Evolutionary conservation across 2,888 invertebrate species (phyloP).

Genomic region (Melipona beecheii): DNA sequence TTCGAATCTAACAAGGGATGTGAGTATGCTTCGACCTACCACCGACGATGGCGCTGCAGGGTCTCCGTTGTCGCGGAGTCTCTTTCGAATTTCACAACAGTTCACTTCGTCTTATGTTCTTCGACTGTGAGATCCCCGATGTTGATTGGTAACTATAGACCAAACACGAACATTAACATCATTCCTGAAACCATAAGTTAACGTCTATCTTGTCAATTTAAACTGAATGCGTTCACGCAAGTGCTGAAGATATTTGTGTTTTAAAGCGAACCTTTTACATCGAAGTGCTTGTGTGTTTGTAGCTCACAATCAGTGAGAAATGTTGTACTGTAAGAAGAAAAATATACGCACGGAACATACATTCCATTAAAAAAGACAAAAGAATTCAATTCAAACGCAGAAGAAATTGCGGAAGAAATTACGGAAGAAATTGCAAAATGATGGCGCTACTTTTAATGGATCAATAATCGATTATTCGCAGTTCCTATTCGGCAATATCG

Average conservation of each 20-base stretch:
- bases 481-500: background rate
- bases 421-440: background rate
- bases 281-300: conserved; percentile 13
- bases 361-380: too few species aligned
- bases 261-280: background rate
- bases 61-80: conserved; percentile 7
- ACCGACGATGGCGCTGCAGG: conserved; percentile 43
- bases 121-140: conserved; percentile 26
- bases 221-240: background rate
- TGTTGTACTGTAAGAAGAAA: too few species aligned
- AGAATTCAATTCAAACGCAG: background rate
- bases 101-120: conserved; percentile 49
- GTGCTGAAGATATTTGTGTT: background rate
- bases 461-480: background rate
- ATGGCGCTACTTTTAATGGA: background rate
- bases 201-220: background rate
- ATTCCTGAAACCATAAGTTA: background rate
- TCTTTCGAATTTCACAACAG: conserved; percentile 52
- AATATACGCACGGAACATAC: too few species aligned
- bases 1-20: conserved; percentile 31
- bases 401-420: background rate
- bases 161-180: background rate
- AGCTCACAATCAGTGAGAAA: too few species aligned
- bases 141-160: background rate
- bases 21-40: conserved; percentile 2